These are phyloP conservation scores for Chrysolina haemoptera DNA, from an alignment of 2,888 invertebrate species.

Conservation along the genomic window DNA sequence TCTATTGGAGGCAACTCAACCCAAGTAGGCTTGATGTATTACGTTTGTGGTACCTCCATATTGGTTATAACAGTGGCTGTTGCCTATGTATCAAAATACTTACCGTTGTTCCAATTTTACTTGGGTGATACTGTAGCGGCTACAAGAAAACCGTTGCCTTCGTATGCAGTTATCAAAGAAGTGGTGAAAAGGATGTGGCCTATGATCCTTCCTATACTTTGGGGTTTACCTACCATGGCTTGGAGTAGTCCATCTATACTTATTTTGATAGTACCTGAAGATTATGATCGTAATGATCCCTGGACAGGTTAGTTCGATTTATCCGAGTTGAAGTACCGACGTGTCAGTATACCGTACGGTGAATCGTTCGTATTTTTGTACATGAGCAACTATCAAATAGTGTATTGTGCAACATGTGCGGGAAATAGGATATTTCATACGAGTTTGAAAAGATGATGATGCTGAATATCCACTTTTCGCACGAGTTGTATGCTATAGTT, in stretches of 20 bases:
- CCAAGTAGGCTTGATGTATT: constrained; percentile 22
- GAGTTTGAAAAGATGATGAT: no score
- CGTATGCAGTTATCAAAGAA: not conserved
- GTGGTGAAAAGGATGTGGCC: constrained; percentile 22
- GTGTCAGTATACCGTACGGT: no score
- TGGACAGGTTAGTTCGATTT: constrained; percentile 8
- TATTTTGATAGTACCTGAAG: constrained; percentile 19
- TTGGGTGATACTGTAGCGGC: constrained; percentile 24
- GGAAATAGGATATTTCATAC: no score
- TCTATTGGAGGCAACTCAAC: not conserved
- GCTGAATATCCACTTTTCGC: no score
- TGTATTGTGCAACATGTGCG: no score
- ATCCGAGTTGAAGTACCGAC: not conserved
- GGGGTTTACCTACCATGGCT: not conserved
- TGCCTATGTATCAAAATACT: not conserved
- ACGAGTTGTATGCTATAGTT: no score
- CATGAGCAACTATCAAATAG: no score
- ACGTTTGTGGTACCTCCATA: constrained; percentile 6
- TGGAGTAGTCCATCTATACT: not conserved
- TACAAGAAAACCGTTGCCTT: constrained; percentile 1
- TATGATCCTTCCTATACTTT: not conserved
- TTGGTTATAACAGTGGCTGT: not conserved
- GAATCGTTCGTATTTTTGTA: no score
- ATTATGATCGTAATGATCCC: not conserved
- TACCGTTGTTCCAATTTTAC: constrained; percentile 8